These are phyloP conservation scores for Sepioteuthis lessoniana DNA, from an alignment of 2,888 invertebrate genomes.

Conservation along the genomic window DNA sequence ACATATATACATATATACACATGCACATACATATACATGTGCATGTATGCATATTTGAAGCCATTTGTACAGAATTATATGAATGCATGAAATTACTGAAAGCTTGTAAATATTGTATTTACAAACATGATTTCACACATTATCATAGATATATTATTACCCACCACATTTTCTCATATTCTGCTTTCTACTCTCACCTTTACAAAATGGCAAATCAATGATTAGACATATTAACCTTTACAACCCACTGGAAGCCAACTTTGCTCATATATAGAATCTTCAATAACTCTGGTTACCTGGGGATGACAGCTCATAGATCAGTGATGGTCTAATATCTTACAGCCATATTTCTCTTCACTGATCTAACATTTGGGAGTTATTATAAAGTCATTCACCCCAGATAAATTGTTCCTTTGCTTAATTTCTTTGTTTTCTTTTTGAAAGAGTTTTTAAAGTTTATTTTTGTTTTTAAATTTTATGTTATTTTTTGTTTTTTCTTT, in stretches of 20 bases:
- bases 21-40: background rate
- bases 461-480: background rate
- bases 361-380: background rate
- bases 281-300: background rate
- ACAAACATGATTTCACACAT: background rate
- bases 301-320: background rate
- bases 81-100: background rate
- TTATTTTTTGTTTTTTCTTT: background rate
- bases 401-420: background rate
- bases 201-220: background rate
- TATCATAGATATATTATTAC: background rate
- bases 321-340: background rate
- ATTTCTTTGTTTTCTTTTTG: background rate
- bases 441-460: background rate
- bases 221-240: conserved; percentile 20
- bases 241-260: background rate
- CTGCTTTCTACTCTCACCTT: background rate
- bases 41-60: background rate
- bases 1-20: too few species aligned
- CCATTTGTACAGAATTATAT: background rate
- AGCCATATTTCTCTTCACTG: background rate
- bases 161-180: background rate
- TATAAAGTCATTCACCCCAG: background rate
- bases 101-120: background rate
- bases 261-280: background rate